Evolutionary conservation across 64 coral and sea anemone genomes (phyloP).

Genomic region (Pachyseris speciosa): DNA sequence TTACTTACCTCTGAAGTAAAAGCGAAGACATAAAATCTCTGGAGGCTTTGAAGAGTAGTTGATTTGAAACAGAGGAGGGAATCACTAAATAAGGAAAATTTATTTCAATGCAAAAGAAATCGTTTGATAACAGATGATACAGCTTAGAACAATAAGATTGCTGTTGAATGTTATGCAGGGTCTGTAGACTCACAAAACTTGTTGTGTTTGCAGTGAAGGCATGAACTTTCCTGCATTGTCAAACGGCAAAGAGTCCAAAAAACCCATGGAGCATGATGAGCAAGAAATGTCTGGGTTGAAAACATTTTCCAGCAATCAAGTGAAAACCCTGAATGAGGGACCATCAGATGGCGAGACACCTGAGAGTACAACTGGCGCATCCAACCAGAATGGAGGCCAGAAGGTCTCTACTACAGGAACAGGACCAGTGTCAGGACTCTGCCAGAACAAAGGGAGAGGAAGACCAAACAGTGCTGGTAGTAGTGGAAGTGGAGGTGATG

Average conservation of each 20-base stretch:
- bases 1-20: too few relatives aligned
- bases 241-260: background rate
- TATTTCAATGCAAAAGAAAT: too few relatives aligned
- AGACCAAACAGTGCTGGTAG: background rate
- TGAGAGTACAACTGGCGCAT: background rate
- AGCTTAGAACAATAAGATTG: too few relatives aligned
- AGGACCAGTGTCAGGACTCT: background rate
- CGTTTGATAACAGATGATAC: too few relatives aligned
- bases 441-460: background rate
- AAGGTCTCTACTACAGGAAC: background rate
- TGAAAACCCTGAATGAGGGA: background rate
- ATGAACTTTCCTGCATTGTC: background rate
- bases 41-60: background rate
- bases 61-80: background rate
- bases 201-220: background rate
- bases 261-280: constrained; percentile 1
- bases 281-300: background rate
- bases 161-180: too few relatives aligned
- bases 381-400: background rate
- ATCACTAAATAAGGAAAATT: background rate
- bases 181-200: background rate
- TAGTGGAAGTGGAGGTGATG: constrained; percentile 3
- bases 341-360: background rate
- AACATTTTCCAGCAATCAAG: background rate
- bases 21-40: too few relatives aligned